Conservation (phyloP, 2,888 invertebrate genomes). For the Chloromyia formosa region DNA sequence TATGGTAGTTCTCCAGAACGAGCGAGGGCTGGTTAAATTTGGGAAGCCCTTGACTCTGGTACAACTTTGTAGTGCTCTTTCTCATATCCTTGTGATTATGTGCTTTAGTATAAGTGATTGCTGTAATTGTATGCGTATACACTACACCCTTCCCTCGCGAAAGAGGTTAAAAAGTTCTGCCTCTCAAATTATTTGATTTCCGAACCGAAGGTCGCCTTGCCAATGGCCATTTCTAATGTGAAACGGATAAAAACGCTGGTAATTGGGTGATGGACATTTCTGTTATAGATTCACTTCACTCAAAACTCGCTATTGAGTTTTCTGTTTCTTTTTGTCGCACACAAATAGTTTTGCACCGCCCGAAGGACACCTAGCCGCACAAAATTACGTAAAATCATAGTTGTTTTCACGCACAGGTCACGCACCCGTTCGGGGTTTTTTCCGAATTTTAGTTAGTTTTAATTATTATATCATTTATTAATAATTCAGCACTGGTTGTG, state of each 20-base stretch:
- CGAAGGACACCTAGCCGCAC: background rate
- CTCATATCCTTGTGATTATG: background rate
- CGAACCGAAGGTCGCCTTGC: too few species aligned
- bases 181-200: background rate
- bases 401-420: background rate
- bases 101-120: slow-evolving; percentile 22
- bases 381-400: slow-evolving; percentile 35
- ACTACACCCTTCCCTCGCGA: slow-evolving; percentile 25
- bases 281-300: too few species aligned
- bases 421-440: background rate
- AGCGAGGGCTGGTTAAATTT: background rate
- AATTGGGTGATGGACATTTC: too few species aligned
- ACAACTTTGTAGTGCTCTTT: background rate
- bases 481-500: too few species aligned
- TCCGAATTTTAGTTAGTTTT: too few species aligned
- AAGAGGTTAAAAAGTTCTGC: slow-evolving; percentile 18
- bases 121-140: slow-evolving; percentile 29
- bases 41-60: background rate
- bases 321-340: too few species aligned
- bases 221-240: too few species aligned
- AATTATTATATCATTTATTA: too few species aligned
- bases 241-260: too few species aligned
- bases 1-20: too few species aligned
- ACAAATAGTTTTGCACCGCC: too few species aligned
- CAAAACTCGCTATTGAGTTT: too few species aligned